Percentiles rank a stretch among this genome's conserved stretches.
Evolutionary conservation across 1,140 invertebrate genomes (phyloP).

Genomic region (Bacillus rossius): DNA sequence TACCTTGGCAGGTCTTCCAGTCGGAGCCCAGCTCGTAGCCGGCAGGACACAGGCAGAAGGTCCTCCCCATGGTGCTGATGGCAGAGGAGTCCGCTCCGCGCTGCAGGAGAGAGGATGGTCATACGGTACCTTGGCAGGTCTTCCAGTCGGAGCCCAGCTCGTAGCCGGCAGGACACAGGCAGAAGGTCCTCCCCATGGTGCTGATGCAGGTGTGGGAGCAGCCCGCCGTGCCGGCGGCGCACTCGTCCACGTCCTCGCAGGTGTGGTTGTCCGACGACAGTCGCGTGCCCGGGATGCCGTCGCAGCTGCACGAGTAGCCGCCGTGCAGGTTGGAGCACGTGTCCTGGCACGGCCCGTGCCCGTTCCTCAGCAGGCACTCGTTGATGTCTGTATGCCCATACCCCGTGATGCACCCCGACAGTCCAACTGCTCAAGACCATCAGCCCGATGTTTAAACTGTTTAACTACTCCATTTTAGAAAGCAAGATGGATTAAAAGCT

Average conservation of each 20-base stretch:
- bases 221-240: constrained; percentile 36
- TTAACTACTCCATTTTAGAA: too few species aligned
- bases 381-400: constrained; percentile 48
- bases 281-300: constrained; percentile 49
- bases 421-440: too few species aligned
- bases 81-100: too few species aligned
- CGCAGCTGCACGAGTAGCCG: constrained; percentile 56
- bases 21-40: too few species aligned
- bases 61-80: too few species aligned
- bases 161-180: constrained; percentile 59
- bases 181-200: constrained; percentile 61
- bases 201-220: constrained; percentile 54
- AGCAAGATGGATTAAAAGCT: too few species aligned
- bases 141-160: constrained; percentile 51
- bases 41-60: too few species aligned
- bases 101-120: too few species aligned
- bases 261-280: constrained; percentile 50
- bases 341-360: constrained; percentile 61
- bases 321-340: constrained; percentile 56
- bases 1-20: too few species aligned
- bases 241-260: constrained; percentile 58
- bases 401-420: too few species aligned
- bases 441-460: too few species aligned
- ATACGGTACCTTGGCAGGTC: constrained; percentile 50
- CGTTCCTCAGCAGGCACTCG: constrained; percentile 55